Percentiles rank a stretch among this genome's conserved stretches.
Evolutionary conservation across 2,797 vertebrate genomes (phyloP).

Genomic region (Arnoldichthys spilopterus): DNA sequence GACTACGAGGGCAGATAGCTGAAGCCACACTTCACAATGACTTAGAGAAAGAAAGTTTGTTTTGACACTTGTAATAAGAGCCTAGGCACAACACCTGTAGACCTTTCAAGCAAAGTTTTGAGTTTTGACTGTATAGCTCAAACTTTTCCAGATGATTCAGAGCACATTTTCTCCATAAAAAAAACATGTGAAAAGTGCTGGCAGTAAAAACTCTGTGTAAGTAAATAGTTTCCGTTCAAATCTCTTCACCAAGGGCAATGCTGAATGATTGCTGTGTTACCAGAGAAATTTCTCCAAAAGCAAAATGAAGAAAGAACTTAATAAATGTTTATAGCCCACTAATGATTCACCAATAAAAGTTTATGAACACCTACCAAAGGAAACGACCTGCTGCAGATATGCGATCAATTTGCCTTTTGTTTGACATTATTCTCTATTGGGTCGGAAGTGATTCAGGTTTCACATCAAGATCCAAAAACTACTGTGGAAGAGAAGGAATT

Average conservation of each 20-base stretch:
- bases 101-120: neutral
- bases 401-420: neutral
- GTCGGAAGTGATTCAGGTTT: neutral
- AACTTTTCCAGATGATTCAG: conserved; percentile 1
- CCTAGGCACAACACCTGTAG: neutral
- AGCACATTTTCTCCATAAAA: neutral
- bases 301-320: neutral
- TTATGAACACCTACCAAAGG: neutral
- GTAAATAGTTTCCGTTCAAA: neutral
- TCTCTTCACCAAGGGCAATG: neutral
- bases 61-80: neutral
- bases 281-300: neutral
- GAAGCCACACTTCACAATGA: conserved; percentile 10
- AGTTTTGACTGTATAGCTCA: neutral
- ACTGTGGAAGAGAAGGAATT: neutral
- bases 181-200: neutral
- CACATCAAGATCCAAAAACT: neutral
- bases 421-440: neutral
- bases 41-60: neutral
- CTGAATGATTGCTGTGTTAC: neutral
- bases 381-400: neutral
- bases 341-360: neutral
- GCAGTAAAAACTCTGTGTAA: neutral
- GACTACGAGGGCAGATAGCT: conserved; percentile 10
- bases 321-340: neutral